phyloP scores from a whole-genome alignment of 1,140 invertebrate species.

The Globodera rostochiensis region DNA sequence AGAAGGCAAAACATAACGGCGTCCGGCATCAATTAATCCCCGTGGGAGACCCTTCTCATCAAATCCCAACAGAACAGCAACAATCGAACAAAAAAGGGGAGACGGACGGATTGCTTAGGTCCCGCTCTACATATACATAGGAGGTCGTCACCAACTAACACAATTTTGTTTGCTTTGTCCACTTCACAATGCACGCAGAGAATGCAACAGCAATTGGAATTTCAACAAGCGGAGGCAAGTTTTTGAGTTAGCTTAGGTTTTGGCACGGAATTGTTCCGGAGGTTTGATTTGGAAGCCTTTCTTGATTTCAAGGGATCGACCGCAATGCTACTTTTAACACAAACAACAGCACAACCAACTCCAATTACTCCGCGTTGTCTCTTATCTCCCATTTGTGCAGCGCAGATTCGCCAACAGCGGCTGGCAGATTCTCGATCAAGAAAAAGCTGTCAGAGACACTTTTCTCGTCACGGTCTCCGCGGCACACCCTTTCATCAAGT shows the following conservation, averaged over 20 bases:
- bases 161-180: too few relatives aligned
- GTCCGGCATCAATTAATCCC: neutral
- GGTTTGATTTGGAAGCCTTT: too few relatives aligned
- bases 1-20: neutral
- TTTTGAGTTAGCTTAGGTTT: too few relatives aligned
- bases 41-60: neutral
- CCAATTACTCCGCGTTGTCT: constrained; percentile 1
- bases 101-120: neutral
- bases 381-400: constrained; percentile 18
- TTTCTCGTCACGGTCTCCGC: constrained; percentile 12
- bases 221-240: too few relatives aligned
- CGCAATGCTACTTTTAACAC: neutral
- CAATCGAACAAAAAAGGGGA: neutral
- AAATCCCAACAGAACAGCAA: neutral
- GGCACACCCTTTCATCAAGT: constrained; percentile 23
- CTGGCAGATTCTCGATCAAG: constrained; percentile 18
- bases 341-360: constrained; percentile 1
- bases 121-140: too few relatives aligned
- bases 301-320: neutral
- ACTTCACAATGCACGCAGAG: too few relatives aligned
- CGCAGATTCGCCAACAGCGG: constrained; percentile 13
- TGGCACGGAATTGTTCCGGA: too few relatives aligned
- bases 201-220: too few relatives aligned
- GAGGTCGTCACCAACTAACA: too few relatives aligned
- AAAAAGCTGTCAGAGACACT: constrained; percentile 29